phyloP scores from a whole-genome alignment of 2,797 vertebrate genomes.

The Pseudocheirus occidentalis region DNA sequence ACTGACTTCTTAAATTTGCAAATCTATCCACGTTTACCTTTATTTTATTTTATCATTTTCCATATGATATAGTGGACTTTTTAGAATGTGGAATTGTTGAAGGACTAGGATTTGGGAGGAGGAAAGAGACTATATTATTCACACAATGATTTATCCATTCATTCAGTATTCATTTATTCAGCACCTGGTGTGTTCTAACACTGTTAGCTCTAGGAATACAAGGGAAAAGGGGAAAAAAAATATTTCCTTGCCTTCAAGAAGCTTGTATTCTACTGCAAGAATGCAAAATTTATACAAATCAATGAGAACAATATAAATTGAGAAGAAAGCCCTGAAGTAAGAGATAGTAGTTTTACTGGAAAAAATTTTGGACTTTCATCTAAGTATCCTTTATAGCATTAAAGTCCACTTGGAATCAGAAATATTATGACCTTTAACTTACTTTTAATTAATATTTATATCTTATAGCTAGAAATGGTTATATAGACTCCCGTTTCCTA shows the following conservation, averaged over 20 bases:
- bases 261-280: background rate
- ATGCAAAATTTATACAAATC: background rate
- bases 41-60: background rate
- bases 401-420: background rate
- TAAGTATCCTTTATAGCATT: background rate
- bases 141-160: background rate
- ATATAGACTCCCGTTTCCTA: background rate
- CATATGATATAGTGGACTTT: background rate
- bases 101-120: background rate
- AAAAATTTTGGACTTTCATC: background rate
- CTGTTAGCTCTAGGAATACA: background rate
- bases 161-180: background rate
- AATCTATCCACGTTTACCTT: background rate
- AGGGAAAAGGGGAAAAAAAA: background rate
- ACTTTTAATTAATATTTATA: background rate
- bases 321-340: background rate
- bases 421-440: background rate
- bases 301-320: background rate
- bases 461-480: background rate
- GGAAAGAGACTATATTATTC: background rate
- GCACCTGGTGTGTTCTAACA: background rate
- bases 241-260: background rate
- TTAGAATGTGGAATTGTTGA: background rate
- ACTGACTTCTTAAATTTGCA: background rate
- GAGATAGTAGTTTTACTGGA: background rate